Percentiles rank a stretch among this genome's conserved stretches.
phyloP scores from a whole-genome alignment of 2,113 vertebrate genomes.

The Leucosticte australis region DNA sequence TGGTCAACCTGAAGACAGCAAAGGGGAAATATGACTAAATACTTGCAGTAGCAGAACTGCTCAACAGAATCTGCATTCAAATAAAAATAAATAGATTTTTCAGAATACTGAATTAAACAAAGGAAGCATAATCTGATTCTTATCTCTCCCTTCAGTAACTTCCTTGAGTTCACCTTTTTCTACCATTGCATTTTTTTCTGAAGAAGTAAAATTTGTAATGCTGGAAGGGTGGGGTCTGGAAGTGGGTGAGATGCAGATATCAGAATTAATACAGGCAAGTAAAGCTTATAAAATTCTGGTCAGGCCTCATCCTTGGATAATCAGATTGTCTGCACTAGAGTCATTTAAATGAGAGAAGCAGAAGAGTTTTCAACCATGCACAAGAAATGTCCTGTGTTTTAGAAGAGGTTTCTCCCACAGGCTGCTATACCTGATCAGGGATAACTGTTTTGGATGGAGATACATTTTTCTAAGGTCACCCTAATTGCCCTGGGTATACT shows the following conservation, averaged over 20 bases:
- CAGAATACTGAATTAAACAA: background rate
- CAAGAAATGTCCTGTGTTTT: background rate
- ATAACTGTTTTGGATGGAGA: background rate
- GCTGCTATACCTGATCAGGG: no score
- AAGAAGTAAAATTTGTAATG: background rate
- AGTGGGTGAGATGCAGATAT: background rate
- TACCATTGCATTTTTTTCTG: background rate
- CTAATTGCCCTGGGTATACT: background rate
- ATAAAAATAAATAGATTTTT: background rate
- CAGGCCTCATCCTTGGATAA: background rate
- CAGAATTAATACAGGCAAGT: background rate
- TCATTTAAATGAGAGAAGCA: background rate
- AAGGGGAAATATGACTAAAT: background rate
- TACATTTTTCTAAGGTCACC: background rate
- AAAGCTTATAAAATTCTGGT: background rate
- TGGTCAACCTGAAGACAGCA: background rate
- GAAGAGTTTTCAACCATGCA: background rate
- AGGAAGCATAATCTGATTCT: background rate
- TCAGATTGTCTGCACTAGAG: background rate
- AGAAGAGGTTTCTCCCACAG: background rate
- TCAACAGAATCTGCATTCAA: background rate
- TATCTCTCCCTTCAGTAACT: background rate
- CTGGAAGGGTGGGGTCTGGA: background rate
- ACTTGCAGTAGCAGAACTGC: background rate
- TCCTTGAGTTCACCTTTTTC: background rate